phyloP scores from a whole-genome alignment of 2,888 invertebrate species.

The Coelopa pilipes region DNA sequence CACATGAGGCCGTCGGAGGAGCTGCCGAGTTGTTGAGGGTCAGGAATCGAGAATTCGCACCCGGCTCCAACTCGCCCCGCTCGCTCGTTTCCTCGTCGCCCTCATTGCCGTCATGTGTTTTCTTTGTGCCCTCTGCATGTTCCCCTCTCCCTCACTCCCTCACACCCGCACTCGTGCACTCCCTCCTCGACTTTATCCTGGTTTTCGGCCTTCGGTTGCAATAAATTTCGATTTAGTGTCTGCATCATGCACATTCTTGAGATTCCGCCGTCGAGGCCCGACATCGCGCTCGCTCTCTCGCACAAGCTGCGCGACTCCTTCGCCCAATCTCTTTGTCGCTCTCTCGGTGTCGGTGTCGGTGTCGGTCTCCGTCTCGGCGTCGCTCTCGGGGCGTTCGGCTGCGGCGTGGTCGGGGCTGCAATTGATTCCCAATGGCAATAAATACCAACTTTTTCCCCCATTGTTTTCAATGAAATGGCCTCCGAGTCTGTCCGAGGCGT shows the following conservation, averaged over 20 bases:
- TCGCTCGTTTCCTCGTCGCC: neutral
- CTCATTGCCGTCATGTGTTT: too few species aligned
- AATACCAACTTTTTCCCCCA: slow-evolving; percentile 1
- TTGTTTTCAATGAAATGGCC: neutral
- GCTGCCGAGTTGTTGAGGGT: neutral
- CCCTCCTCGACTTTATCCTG: neutral
- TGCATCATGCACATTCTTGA: neutral
- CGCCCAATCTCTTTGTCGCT: neutral
- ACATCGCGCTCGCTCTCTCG: neutral
- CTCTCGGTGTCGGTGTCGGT: neutral
- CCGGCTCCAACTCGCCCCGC: neutral
- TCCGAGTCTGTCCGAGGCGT: neutral
- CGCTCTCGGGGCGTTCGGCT: neutral
- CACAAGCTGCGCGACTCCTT: neutral
- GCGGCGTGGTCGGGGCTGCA: slow-evolving; percentile 7
- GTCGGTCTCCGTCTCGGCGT: neutral
- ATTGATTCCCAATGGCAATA: slow-evolving; percentile 29
- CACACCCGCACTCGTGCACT: too few species aligned
- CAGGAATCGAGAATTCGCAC: neutral
- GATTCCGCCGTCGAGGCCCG: neutral
- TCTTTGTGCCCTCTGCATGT: too few species aligned
- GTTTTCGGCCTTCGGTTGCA: neutral
- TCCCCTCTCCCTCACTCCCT: neutral
- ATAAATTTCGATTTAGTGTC: slow-evolving; percentile 20
- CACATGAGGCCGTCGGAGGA: neutral